Evolutionary conservation across 2,113 vertebrate species (phyloP), one percentile per base, ranked within the genome.

Genomic region (Aegithalos caudatus): DNA sequence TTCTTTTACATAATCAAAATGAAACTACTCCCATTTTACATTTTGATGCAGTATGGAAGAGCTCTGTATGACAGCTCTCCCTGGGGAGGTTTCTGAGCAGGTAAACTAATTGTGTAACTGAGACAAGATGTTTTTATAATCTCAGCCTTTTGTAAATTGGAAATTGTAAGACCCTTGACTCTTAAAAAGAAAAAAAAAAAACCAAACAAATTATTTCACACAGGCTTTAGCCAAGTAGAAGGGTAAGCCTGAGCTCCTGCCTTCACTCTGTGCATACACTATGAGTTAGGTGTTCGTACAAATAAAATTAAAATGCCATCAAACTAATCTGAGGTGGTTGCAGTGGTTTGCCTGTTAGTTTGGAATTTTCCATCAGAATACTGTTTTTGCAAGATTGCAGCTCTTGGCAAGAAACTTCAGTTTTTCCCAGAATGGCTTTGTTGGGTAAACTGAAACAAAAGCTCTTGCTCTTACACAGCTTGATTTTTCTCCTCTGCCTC

Each of bases 381-480:
- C 60, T 94, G 61, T 90, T 96, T 93, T 91, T 96, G 79, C 42
- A 82, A 88, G 92, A 83, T 92, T 73, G 86, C 92, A 82, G 86
- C 51, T 92, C 82, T 97, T 96, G 94, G 94, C 95, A 93, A 86
- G 80, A 92, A 78, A 51, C 67, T n/a, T 88, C 21, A 37, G 9
- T 61, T 66, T 90, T 93, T 90, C 82, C 86, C 86, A 88, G 94
- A 92, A 92, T 83, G 58, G 42, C 38, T 93, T 92, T 92, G 66
- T 82, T 94, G 86, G 54, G 86, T 93, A 93, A 96, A 95, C 64
- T 86, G 92, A 95, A 97, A 93, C 94, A 88, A 94, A 94, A 96
- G 33, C 67, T 88, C 38, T 69, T 82, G 91, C 60, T 91, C 33
- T 65, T 24, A 37, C 72, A 56, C 86, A 86, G 90, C 82, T 76